Evolutionary conservation across 1,140 invertebrate genomes (phyloP), one percentile per base, ranked within the genome.

Genomic region (Drosophila arizonae): DNA sequence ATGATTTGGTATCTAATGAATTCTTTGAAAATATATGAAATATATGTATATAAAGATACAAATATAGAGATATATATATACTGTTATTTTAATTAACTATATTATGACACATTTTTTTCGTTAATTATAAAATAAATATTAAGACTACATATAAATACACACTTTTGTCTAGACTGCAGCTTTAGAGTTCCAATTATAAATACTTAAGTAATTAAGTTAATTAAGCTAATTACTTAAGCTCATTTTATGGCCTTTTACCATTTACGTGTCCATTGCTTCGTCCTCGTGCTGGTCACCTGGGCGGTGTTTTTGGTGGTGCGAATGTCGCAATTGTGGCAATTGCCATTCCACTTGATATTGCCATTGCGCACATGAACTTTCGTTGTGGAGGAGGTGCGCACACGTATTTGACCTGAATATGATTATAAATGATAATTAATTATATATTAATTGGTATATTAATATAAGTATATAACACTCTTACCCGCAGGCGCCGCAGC

Each of bases 291-390:
- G 28, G 67, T 71, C 54, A 75, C 72, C 21, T 58, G 46, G 0
- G 72, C 72, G 15, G 54, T 54, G 24, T 75, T 46, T 43, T 71
- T 75, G 36, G n/a, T 33, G 54, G 72, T 58, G 45, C 72, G 67
- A 26, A 75, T 75, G 10, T 75, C 46, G 48, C 72, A 75, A 13
- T 75, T 71, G 30, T 75, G 30, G 13, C 72, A 75, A 26, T 75
- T 21, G 9, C 72, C 72, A 24, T 75, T 75, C 60, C 45, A 57
- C 3, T 17, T 64, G 24, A 71, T 71, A 4, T 75, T 65, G 4
- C 21, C 68, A 15, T 75, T 75, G 3, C 72, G 50, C 46, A 75
- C 72, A 10, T 17, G 39, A 4, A 75, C 54, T 0, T 11, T 8
- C 3, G 21, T 45, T 0, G 30, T 54, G 3, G 36, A 48, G 0